These are phyloP conservation scores for Coenonympha glycerion DNA, from an alignment of 2,888 invertebrate genomes.

Conservation along the genomic window DNA sequence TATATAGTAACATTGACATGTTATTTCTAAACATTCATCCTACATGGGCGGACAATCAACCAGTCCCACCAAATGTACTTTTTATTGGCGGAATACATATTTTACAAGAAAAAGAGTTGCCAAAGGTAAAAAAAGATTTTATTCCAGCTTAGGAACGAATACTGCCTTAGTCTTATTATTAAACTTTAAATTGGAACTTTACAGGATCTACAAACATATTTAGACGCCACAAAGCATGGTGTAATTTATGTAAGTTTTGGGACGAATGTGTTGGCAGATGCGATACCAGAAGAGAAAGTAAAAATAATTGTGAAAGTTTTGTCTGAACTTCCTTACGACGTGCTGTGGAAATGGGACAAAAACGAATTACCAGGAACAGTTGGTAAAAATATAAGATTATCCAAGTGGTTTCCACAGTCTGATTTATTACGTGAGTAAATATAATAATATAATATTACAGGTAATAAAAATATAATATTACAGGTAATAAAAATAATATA, in stretches of 20 bases:
- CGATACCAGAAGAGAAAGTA: slow-evolving; percentile 42
- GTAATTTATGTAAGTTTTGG: slow-evolving; percentile 65
- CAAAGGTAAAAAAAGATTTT: slow-evolving; percentile 30
- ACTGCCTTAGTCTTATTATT: no score
- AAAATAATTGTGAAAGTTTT: slow-evolving; percentile 45
- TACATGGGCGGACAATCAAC: slow-evolving; percentile 39
- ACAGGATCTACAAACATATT: slow-evolving; percentile 47
- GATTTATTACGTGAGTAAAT: slow-evolving; percentile 40
- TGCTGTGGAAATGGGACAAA: slow-evolving; percentile 62
- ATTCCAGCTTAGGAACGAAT: slow-evolving; percentile 52
- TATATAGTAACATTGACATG: slow-evolving; percentile 40
- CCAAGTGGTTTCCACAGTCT: slow-evolving; percentile 53
- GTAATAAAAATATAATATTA: no score
- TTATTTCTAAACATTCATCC: slow-evolving; percentile 39
- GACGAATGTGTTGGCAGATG: slow-evolving; percentile 46
- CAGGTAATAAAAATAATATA: no score
- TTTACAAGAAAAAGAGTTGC: slow-evolving; percentile 32
- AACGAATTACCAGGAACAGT: slow-evolving; percentile 43
- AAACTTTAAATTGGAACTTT: no score
- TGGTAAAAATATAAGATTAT: slow-evolving; percentile 53
- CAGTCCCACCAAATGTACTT: slow-evolving; percentile 37
- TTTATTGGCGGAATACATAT: slow-evolving; percentile 41
- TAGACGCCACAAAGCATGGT: slow-evolving; percentile 47
- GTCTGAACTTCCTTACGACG: slow-evolving; percentile 53
- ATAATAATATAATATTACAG: no score